Conservation (phyloP, 2,797 vertebrate genomes). For the Chelon labrosus region DNA sequence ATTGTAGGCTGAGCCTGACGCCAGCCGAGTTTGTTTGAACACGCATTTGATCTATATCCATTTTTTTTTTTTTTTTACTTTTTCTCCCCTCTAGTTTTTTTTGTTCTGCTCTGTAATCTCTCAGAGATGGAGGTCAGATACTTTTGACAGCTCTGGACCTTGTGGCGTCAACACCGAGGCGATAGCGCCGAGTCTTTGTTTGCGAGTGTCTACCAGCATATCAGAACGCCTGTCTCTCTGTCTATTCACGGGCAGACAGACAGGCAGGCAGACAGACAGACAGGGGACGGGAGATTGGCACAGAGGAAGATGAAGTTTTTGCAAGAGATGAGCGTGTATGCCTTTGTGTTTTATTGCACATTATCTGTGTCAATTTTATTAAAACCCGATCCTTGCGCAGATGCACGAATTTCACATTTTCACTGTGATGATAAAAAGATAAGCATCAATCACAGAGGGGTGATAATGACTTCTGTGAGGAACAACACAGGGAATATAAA, state of each 20-base stretch:
- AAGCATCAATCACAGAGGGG: slow-evolving; percentile 61
- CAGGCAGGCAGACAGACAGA: slow-evolving; percentile 16
- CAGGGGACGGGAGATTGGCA: slow-evolving; percentile 23
- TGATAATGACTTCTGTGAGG: slow-evolving; percentile 68
- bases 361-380: slow-evolving; percentile 47
- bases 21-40: slow-evolving; percentile 75
- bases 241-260: slow-evolving; percentile 41
- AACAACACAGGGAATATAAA: slow-evolving; percentile 68
- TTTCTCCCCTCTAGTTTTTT: slow-evolving; percentile 49
- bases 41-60: slow-evolving; percentile 79
- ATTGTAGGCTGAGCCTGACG: slow-evolving; percentile 58
- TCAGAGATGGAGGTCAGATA: slow-evolving; percentile 82
- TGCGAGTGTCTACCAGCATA: slow-evolving; percentile 77
- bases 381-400: slow-evolving; percentile 31
- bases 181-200: slow-evolving; percentile 81
- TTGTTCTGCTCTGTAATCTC: slow-evolving; percentile 66
- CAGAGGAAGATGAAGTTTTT: slow-evolving; percentile 43
- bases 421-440: slow-evolving; percentile 56
- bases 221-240: slow-evolving; percentile 53
- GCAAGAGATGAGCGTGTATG: slow-evolving; percentile 18
- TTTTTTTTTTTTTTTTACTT: slow-evolving; percentile 39
- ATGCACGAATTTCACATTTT: slow-evolving; percentile 54
- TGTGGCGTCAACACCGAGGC: slow-evolving; percentile 83
- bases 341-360: slow-evolving; percentile 39
- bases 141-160: slow-evolving; percentile 86